Conservation (phyloP, 1,140 invertebrate species). For the Atta cephalotes region DNA sequence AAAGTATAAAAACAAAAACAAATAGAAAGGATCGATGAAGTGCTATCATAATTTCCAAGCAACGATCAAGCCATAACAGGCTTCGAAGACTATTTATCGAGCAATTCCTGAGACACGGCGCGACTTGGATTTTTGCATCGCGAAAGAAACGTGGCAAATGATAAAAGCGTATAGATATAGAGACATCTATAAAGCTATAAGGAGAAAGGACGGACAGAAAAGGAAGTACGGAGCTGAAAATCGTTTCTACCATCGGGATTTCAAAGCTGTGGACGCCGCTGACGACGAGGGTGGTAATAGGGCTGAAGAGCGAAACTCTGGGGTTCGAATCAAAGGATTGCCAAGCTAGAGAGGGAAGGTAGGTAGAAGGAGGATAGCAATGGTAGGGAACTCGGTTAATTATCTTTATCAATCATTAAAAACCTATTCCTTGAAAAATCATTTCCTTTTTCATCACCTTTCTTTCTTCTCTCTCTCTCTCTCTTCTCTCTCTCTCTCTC, state of each 20-base stretch:
- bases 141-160: conserved; percentile 57
- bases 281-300: conserved; percentile 62
- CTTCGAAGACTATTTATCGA: conserved; percentile 68
- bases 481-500: too few species aligned
- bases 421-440: conserved; percentile 70
- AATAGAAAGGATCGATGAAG: conserved; percentile 68
- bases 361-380: conserved; percentile 12
- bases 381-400: conserved; percentile 69
- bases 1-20: conserved; percentile 20
- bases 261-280: conserved; percentile 67
- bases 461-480: too few species aligned
- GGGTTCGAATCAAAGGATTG: conserved; percentile 72
- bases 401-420: conserved; percentile 76
- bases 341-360: conserved; percentile 30
- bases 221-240: conserved; percentile 64
- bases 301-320: conserved; percentile 53
- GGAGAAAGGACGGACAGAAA: neutral
- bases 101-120: conserved; percentile 61
- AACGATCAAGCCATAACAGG: conserved; percentile 75
- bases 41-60: conserved; percentile 73
- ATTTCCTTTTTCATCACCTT: conserved; percentile 23
- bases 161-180: conserved; percentile 54
- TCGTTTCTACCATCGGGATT: conserved; percentile 70
- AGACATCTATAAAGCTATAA: conserved; percentile 21
- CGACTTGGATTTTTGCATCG: conserved; percentile 66